A percentile compares a stretch with the other conserved stretches of the same genome.
These are phyloP conservation scores for Adrianichthys oophorus DNA, from an alignment of 2,797 vertebrate species.

Conservation along the genomic window DNA sequence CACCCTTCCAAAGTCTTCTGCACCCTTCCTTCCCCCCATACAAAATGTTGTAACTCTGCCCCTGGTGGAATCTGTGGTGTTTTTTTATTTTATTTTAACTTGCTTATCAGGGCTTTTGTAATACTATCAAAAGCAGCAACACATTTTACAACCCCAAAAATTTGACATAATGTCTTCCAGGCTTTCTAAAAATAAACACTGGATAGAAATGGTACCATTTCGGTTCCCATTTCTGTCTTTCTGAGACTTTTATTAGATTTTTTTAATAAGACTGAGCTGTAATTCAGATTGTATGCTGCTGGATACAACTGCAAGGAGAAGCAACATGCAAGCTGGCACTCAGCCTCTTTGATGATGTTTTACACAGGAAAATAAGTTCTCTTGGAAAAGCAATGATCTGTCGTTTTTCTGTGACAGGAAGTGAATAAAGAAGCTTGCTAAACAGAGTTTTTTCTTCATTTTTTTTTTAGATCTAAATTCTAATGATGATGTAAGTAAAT, in stretches of 20 bases:
- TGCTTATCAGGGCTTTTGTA: no score
- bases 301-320: conserved; percentile 27
- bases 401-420: conserved; percentile 55
- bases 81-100: no score
- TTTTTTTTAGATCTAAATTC: conserved; percentile 11
- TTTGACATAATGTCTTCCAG: no score
- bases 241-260: not conserved
- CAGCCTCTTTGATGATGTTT: conserved; percentile 52
- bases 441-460: no score
- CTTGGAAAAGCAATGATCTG: conserved; percentile 50
- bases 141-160: no score
- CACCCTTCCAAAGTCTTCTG: no score
- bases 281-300: not conserved
- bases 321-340: conserved; percentile 11
- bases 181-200: no score
- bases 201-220: no score
- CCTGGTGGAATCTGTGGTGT: no score
- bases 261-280: not conserved
- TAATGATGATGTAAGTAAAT: conserved; percentile 14
- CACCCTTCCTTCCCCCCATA: no score
- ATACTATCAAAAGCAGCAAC: no score
- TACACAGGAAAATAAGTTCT: conserved; percentile 49
- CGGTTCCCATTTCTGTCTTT: conserved; percentile 9
- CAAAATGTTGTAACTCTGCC: no score
- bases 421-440: conserved; percentile 28